phyloP scores from a whole-genome alignment of 2,888 invertebrate genomes.

The Ischnus inquisitorius region DNA sequence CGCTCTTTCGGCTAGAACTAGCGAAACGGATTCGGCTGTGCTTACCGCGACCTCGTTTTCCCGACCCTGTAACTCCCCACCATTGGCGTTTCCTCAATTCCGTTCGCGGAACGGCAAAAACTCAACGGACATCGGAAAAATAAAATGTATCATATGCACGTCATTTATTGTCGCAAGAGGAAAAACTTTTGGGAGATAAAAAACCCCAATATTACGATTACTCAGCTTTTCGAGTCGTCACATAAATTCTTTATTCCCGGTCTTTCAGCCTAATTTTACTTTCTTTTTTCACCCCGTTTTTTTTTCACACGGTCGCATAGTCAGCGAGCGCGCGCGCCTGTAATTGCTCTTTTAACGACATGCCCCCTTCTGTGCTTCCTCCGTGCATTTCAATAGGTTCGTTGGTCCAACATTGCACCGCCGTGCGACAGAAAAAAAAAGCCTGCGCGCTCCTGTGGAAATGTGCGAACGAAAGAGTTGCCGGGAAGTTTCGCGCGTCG shows the following conservation, averaged over 20 bases:
- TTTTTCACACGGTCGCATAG: background rate
- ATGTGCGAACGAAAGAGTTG: background rate
- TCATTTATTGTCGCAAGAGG: too few relatives aligned
- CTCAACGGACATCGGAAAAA: background rate
- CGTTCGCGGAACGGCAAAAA: background rate
- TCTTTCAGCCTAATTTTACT: background rate
- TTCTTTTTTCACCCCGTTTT: background rate
- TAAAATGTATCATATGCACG: too few relatives aligned
- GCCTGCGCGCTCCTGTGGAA: background rate
- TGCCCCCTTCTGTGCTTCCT: constrained; percentile 17
- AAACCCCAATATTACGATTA: too few relatives aligned
- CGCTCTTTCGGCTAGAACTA: background rate
- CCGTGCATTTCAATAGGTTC: constrained; percentile 14
- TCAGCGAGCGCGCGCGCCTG: constrained; percentile 20
- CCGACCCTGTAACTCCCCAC: background rate
- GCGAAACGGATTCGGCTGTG: constrained; percentile 30
- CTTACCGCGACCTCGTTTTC: constrained; percentile 34
- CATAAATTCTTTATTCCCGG: too few relatives aligned
- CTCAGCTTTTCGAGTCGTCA: too few relatives aligned
- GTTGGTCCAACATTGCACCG: background rate
- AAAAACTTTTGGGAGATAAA: too few relatives aligned
- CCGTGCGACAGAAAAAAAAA: background rate
- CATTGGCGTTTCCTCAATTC: background rate
- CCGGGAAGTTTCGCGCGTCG: background rate
- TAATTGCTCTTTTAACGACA: constrained; percentile 58